phyloP scores from a whole-genome alignment of 2,797 vertebrate genomes.

The Eulemur albifrons region DNA sequence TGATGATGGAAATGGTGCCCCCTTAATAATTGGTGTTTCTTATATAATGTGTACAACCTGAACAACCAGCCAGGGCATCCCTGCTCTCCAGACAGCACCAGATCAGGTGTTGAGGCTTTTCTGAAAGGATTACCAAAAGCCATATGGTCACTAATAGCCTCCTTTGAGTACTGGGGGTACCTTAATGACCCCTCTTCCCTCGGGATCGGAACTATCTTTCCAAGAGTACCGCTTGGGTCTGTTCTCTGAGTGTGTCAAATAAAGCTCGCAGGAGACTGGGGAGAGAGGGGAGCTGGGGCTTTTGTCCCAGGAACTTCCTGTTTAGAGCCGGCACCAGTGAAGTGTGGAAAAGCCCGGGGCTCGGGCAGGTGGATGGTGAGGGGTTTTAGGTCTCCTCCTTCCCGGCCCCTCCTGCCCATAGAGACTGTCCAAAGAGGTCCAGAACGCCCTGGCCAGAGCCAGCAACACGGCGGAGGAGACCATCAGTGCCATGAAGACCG shows the following conservation, averaged over 20 bases:
- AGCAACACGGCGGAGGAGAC: conserved; percentile 97
- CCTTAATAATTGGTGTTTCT: not conserved
- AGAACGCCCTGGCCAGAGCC: conserved; percentile 93
- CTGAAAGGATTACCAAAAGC: not conserved
- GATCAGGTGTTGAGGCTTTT: not conserved
- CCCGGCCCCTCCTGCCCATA: conserved; percentile 62
- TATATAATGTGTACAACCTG: not conserved
- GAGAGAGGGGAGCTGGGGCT: too few species aligned
- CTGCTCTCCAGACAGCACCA: accelerated
- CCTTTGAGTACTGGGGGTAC: not conserved
- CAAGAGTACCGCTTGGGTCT: not conserved
- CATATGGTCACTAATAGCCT: not conserved
- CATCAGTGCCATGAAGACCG: conserved; percentile 95
- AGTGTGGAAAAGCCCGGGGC: not conserved
- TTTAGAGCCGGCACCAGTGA: accelerated
- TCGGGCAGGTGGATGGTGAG: not conserved
- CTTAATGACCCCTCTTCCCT: not conserved
- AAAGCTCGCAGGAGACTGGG: not conserved
- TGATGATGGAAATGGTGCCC: not conserved
- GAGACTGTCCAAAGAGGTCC: conserved; percentile 95
- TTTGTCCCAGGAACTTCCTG: not conserved
- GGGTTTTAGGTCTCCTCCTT: not conserved
- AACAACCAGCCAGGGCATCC: not conserved
- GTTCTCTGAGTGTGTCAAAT: not conserved
- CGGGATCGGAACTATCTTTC: not conserved